Percentiles rank a stretch among this genome's conserved stretches.
phyloP scores from a whole-genome alignment of 1,140 invertebrate genomes.

The Thalassaphorura encarpata region DNA sequence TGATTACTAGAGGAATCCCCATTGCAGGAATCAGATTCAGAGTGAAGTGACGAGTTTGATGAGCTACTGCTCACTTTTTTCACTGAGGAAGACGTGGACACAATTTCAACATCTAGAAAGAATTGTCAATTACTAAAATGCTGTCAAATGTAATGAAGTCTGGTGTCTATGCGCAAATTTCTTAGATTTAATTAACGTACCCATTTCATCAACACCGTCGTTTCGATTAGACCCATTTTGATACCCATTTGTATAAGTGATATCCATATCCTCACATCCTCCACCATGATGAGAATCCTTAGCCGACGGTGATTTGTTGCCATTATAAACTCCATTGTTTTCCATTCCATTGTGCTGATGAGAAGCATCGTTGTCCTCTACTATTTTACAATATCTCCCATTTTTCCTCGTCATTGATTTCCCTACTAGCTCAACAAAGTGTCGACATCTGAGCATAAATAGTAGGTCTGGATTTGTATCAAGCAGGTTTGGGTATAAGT shows the following conservation, averaged over 20 bases:
- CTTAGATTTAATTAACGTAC: constrained; percentile 10
- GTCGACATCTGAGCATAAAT: constrained; percentile 90
- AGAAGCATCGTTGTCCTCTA: constrained; percentile 31
- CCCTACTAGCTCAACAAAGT: constrained; percentile 79
- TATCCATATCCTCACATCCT: constrained; percentile 30
- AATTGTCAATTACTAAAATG: not conserved
- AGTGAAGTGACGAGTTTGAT: constrained; percentile 27
- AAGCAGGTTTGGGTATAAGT: constrained; percentile 80
- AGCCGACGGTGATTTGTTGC: not conserved
- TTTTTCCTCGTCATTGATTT: constrained; percentile 41
- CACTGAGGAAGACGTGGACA: constrained; percentile 23
- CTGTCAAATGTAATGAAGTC: not conserved
- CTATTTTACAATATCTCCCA: constrained; percentile 23
- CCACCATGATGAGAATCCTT: no score
- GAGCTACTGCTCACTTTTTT: no score
- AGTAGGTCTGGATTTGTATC: constrained; percentile 80
- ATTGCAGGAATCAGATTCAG: constrained; percentile 26
- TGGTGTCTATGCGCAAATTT: not conserved
- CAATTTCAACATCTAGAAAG: constrained; percentile 28
- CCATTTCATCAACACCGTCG: constrained; percentile 34
- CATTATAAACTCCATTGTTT: not conserved
- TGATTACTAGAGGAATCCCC: constrained; percentile 21
- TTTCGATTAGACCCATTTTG: constrained; percentile 64
- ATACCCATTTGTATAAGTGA: constrained; percentile 43
- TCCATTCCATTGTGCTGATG: constrained; percentile 13